phyloP scores from a whole-genome alignment of 2,797 vertebrate genomes.

The Peromyscus aztecus region DNA sequence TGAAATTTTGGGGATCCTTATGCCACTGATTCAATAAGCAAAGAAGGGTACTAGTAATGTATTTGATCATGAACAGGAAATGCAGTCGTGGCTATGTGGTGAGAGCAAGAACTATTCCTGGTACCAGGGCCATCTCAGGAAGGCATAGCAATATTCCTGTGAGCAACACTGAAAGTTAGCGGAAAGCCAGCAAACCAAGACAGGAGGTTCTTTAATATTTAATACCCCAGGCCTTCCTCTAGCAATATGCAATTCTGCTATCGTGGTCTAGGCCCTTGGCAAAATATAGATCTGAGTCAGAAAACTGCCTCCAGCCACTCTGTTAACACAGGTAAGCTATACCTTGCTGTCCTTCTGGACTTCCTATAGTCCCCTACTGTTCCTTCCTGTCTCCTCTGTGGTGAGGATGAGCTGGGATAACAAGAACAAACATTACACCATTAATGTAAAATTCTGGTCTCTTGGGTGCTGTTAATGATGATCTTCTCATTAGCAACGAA shows the following conservation, averaged over 20 bases:
- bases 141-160: neutral
- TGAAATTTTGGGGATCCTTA: neutral
- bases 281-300: neutral
- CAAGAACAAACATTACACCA: constrained; percentile 33
- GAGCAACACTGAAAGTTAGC: neutral
- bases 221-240: neutral
- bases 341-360: neutral
- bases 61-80: neutral
- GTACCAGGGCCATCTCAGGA: neutral
- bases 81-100: neutral
- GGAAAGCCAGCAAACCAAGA: constrained; percentile 34
- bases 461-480: constrained; percentile 13
- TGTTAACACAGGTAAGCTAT: neutral
- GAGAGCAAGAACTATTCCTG: constrained; percentile 20
- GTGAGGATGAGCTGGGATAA: neutral
- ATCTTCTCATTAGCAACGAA: constrained; percentile 51
- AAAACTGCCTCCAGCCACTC: neutral
- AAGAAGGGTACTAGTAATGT: neutral
- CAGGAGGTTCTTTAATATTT: neutral
- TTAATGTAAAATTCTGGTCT: neutral
- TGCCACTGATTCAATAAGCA: neutral
- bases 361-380: neutral
- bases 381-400: neutral
- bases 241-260: neutral
- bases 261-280: neutral